Evolutionary conservation across 2,113 vertebrate species (phyloP).

Genomic region (Melanocharis versteri): DNA sequence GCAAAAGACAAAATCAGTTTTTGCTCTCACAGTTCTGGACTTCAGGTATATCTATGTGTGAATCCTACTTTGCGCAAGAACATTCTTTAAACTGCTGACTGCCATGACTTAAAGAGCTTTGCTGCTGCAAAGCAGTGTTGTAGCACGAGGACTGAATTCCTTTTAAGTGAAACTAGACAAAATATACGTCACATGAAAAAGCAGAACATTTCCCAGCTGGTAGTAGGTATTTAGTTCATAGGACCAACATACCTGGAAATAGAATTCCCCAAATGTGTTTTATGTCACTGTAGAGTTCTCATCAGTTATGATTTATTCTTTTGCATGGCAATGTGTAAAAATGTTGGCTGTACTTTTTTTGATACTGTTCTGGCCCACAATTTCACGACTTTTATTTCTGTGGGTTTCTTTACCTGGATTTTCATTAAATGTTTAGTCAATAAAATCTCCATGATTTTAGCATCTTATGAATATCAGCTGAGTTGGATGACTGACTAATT

Average conservation of each 20-base stretch:
- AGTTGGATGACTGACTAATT: background rate
- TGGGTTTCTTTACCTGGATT: background rate
- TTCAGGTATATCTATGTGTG: background rate
- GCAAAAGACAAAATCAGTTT: background rate
- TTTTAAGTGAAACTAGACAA: background rate
- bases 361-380: background rate
- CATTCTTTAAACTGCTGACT: background rate
- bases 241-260: background rate
- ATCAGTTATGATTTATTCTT: background rate
- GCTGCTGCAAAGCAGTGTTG: background rate
- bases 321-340: background rate
- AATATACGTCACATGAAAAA: background rate
- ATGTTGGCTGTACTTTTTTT: background rate
- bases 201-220: rapidly evolving
- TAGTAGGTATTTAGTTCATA: background rate
- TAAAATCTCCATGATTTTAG: background rate
- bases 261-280: background rate
- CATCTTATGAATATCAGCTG: background rate
- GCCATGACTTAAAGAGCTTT: background rate
- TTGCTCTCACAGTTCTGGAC: background rate
- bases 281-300: background rate
- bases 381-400: background rate
- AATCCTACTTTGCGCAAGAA: background rate
- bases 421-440: background rate
- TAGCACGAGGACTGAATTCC: background rate